Evolutionary conservation across 2,113 vertebrate genomes (phyloP), one percentile per base, ranked within the genome.

Genomic region (Tricholaema leucomelas): DNA sequence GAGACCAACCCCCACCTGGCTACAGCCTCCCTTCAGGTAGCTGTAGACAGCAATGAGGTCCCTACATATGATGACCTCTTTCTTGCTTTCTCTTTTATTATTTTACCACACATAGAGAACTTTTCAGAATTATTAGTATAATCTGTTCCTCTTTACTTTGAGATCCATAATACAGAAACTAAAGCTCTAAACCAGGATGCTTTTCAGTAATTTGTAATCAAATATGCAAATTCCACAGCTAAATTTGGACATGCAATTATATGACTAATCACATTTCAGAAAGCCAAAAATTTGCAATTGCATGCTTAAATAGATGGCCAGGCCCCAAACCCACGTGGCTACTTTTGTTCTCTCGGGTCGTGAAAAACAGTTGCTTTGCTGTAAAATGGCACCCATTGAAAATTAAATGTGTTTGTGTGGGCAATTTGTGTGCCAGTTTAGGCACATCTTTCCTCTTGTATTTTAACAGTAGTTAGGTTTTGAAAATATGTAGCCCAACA

Each of bases 221-320:
- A 96, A 94, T 94, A 96, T 94, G 94, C 83, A 96, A 96, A 97
- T 96, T 66, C 69, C 40, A 58, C 65, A 91, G 83, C 90, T 96
- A 96, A 96, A 94, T 96, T 95, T 95, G 94, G 95, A 91, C 94
- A 94, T 84, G 93, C 90, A 96, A 95, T 96, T 96, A 96, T 86
- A 92, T 92, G 92, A 96, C 91, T 96, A 96, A 97, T 96, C 96
- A 94, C 86, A 94, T 96, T 96, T 94, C 72, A 92, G 88, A 96
- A 96, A 96, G 90, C 91, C 81, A 95, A 91, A 96, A 97, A 95
- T 96, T 97, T 94, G 81, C 70, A 94, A 95, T 92, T 95, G 93
- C 90, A 93, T 96, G 75, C 91, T 94, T 96, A 94, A 95, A 93
- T 91, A 95, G 84, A 95, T 95, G 94, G 92, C 91, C 91, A 94